Conservation (phyloP, 2,797 vertebrate species). For the Poecile montanus region DNA sequence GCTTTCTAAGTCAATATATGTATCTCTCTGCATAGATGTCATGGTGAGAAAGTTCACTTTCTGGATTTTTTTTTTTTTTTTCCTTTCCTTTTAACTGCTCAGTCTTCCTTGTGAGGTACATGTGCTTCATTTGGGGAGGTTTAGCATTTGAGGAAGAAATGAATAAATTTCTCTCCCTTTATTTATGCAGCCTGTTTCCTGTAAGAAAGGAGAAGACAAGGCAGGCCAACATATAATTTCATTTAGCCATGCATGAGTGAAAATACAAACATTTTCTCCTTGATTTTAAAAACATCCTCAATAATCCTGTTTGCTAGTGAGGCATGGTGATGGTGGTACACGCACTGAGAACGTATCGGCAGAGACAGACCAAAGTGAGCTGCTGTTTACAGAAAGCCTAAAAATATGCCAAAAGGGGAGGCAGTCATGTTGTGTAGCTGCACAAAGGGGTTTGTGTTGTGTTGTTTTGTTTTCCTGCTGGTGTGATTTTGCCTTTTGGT, state of each 20-base stretch:
- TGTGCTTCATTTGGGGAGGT: background rate
- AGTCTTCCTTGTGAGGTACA: background rate
- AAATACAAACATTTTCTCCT: background rate
- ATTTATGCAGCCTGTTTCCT: background rate
- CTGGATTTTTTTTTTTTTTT: no score
- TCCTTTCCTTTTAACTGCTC: background rate
- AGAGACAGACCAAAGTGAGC: slow-evolving; percentile 14
- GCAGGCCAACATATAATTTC: background rate
- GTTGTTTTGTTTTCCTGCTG: slow-evolving; percentile 42
- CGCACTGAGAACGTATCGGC: background rate
- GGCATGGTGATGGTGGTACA: background rate
- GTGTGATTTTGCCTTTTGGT: background rate
- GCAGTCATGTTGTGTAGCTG: background rate
- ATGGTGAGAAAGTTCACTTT: background rate
- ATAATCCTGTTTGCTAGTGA: background rate
- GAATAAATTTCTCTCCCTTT: background rate
- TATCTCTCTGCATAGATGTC: background rate
- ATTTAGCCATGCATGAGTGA: background rate
- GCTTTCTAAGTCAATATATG: background rate
- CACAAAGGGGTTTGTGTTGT: background rate
- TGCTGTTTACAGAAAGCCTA: background rate
- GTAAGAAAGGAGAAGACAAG: background rate
- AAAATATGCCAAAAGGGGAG: background rate
- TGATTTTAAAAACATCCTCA: background rate
- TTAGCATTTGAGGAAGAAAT: background rate